These are phyloP conservation scores for Gerris buenoi DNA, from an alignment of 1,140 invertebrate species.

Conservation along the genomic window DNA sequence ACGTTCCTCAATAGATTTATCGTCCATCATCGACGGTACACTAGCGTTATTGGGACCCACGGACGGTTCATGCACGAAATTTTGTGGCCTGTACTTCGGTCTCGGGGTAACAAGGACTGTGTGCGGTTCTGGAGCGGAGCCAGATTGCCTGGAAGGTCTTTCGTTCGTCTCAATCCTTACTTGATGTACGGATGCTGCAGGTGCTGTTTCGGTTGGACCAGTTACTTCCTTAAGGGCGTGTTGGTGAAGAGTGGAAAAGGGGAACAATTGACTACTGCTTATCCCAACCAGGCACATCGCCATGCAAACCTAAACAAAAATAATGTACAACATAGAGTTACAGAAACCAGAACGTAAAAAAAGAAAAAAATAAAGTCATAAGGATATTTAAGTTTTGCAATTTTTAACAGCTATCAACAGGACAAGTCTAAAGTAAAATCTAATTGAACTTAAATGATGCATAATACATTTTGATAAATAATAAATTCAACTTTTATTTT, in stretches of 20 bases:
- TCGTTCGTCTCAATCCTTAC: conserved; percentile 5
- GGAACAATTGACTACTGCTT: neutral
- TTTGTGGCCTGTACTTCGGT: neutral
- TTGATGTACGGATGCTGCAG: neutral
- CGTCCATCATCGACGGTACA: neutral
- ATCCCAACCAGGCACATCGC: neutral
- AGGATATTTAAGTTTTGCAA: no score
- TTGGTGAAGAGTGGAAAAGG: neutral
- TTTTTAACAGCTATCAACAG: no score
- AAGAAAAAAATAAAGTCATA: no score
- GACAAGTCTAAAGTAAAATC: no score
- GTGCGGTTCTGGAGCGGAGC: neutral
- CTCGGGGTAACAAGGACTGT: neutral
- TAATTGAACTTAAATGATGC: no score
- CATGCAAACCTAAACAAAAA: no score
- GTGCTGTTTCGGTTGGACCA: neutral
- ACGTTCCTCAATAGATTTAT: neutral
- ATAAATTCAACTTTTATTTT: no score
- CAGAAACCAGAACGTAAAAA: no score
- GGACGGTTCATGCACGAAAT: neutral
- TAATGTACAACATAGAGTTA: no score
- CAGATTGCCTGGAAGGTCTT: neutral
- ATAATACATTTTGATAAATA: no score
- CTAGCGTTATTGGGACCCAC: neutral
- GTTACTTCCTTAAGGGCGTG: neutral